Evolutionary conservation across 1,140 invertebrate genomes (phyloP), one percentile per base, ranked within the genome.

Genomic region (Bactericera cockerelli): DNA sequence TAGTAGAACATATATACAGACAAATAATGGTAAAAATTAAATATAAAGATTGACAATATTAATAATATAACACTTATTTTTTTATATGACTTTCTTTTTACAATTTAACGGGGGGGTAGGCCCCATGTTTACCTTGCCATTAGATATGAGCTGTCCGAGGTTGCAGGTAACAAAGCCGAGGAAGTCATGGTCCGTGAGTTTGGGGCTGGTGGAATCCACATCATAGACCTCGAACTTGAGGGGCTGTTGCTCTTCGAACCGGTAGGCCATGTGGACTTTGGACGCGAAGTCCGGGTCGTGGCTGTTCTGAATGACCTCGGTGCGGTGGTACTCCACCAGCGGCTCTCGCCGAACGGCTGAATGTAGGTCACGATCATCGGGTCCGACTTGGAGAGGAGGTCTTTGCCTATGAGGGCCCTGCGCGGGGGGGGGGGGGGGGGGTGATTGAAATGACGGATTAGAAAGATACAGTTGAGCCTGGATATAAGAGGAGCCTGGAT

Each of bases 311-410:
- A 82, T 74, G 42, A 72, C 73, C 70, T 82, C 80, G 24, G 80
- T 82, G 63, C 79, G 67, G 54, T 76, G 75, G 58, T 75, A 65
- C 69, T 81, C 78, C 11, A 71, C 77, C 77, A 80, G 38, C 72
- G 65, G 25, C 70, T 71, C 28, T 67, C 62, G 25, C 72, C 72
- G 64, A 74, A 72, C 38, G 74, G 72, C 58, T 72, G 68, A 60
- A 77, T 70, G 61, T 71, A 79, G 2, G 81, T 70, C 2, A 80
- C 75, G 65, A 75, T 77, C 71, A 79, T 77, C 13, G 81, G 81
- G 66, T 83, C 81, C 28, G 79, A 81, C 64, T 80, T 81, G 1
- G 79, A 81, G 21, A 79, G 68, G n/a, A 77, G 66, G 70, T 83
- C 80, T 62, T 73, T 75, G 62, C 81, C 77, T n/a, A 72, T 59